Evolutionary conservation across 2,113 vertebrate genomes (phyloP).

Genomic region (Pedetes capensis): DNA sequence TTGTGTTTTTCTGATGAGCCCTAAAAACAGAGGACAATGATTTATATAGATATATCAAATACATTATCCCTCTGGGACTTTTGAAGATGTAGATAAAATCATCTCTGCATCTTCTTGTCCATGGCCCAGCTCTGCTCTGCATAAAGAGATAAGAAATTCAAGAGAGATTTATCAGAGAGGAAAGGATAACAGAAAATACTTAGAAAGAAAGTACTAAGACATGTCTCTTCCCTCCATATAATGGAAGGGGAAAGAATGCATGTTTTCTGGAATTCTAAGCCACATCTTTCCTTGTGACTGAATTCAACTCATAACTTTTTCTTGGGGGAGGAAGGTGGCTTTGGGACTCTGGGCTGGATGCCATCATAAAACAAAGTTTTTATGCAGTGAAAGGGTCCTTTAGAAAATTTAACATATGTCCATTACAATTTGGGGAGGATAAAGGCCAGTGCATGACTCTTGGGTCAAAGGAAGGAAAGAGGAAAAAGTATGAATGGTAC

Average conservation of each 20-base stretch:
- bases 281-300: background rate
- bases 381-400: background rate
- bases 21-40: background rate
- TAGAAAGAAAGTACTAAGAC: background rate
- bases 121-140: background rate
- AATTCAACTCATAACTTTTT: background rate
- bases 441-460: background rate
- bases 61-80: background rate
- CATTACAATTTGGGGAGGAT: background rate
- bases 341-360: background rate
- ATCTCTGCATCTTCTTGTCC: too few species aligned
- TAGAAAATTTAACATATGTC: background rate
- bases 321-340: too few species aligned
- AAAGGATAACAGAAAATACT: background rate
- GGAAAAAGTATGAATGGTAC: background rate
- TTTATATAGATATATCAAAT: background rate
- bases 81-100: background rate
- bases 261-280: background rate
- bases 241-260: accelerated
- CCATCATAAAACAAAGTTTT: background rate
- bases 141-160: background rate
- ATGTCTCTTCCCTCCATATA: background rate
- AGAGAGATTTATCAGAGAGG: background rate
- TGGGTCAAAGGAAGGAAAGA: background rate
- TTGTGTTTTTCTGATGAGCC: background rate